Conservation (phyloP, 2,888 invertebrate genomes). For the Plemyria rubiginata region DNA sequence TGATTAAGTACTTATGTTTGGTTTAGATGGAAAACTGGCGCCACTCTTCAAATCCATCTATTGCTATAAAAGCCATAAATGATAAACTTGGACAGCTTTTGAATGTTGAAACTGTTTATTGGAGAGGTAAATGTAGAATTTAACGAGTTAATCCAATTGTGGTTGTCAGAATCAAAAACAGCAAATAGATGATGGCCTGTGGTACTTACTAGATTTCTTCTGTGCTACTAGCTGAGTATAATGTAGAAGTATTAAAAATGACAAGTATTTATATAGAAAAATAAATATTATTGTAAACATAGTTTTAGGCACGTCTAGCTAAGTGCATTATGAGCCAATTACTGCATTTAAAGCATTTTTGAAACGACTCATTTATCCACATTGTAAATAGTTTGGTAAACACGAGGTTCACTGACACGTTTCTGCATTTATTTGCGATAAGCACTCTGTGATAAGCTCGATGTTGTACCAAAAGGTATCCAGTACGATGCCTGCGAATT, state of each 20-base stretch:
- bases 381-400: no score
- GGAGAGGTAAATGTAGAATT: constrained; percentile 3
- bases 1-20: constrained; percentile 27
- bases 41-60: constrained; percentile 27
- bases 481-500: constrained; percentile 31
- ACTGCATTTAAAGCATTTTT: no score
- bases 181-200: neutral
- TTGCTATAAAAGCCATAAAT: constrained; percentile 28
- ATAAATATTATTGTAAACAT: no score
- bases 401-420: neutral
- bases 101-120: constrained; percentile 13
- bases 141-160: neutral
- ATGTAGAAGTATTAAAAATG: no score
- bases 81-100: constrained; percentile 22
- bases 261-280: no score
- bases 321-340: no score
- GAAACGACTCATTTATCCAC: no score
- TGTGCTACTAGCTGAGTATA: no score
- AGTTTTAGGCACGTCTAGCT: no score
- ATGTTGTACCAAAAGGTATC: constrained; percentile 17
- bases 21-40: constrained; percentile 39
- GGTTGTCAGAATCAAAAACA: neutral
- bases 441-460: neutral
- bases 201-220: neutral
- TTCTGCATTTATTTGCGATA: constrained; percentile 1